Evolutionary conservation across 2,797 vertebrate genomes (phyloP), one percentile per base, ranked within the genome.

Genomic region (Staurois parvus): DNA sequence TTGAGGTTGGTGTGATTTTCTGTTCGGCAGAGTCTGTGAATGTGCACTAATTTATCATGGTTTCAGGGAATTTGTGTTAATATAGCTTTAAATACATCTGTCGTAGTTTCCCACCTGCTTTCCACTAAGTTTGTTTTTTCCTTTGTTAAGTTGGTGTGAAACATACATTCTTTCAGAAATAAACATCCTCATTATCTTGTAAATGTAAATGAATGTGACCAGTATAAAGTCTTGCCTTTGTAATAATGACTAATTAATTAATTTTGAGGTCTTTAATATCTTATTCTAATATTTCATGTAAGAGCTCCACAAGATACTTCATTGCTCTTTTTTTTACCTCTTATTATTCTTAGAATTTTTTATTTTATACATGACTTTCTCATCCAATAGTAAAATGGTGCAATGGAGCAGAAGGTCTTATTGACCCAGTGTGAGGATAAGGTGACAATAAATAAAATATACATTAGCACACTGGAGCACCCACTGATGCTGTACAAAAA

Each of bases 1-100:
- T 89, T 88, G 92, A 91, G 86, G 90, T 89, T 88, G 92, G 92
- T 88, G 90, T 90, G 91, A 92, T 90, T 92, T 91, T 84, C 89
- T 90, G 89, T 90, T 87, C 3, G 91, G 91, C 91, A 89, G 90
- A 91, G 85, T 93, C 82, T 91, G 91, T 92, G 91, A 91, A 91
- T 93, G 90, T 91, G 91, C 89, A 87, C 91, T 88, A 87, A 83
- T 87, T 83, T 87, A 83, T 87, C 69, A 83, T 79, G 64, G 85
- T 87, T 79, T 30, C 81, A 75, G 75, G 76, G 81, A 79, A 83
- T 87, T 83, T 87, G 56, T 73, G 75, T 70, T 79, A 82, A 83
- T 87, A 75, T 67, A 72, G 75, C 79, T 83, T 68, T 48, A 64
- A 64, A 62, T 78, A 68, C 74, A 79, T 72, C 81, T 87, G 85